Evolutionary conservation across 2,888 invertebrate species (phyloP).

Genomic region (Parascotia fuliginaria): DNA sequence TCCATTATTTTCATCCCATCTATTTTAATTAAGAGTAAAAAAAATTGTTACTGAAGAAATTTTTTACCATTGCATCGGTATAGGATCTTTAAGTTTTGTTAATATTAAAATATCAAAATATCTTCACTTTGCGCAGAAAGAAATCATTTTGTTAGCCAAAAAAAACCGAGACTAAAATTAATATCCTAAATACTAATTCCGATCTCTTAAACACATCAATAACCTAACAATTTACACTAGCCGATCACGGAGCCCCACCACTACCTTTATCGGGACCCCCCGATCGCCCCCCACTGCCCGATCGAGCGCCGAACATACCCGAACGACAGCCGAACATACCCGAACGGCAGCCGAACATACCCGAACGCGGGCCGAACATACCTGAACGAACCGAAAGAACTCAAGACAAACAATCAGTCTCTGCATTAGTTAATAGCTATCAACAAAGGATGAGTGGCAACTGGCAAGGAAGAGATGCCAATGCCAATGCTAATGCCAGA

Average conservation of each 20-base stretch:
- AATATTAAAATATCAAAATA: too few species aligned
- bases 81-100: too few species aligned
- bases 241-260: constrained; percentile 64
- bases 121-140: too few species aligned
- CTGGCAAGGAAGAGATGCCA: constrained; percentile 55
- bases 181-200: not conserved
- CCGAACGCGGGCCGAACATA: constrained; percentile 39
- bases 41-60: too few species aligned
- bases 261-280: constrained; percentile 67
- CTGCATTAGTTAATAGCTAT: constrained; percentile 75
- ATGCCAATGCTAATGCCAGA: constrained; percentile 49
- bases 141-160: too few species aligned
- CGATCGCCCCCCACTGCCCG: constrained; percentile 53
- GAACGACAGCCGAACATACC: constrained; percentile 55
- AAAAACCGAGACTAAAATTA: too few species aligned
- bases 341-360: constrained; percentile 54
- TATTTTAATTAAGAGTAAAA: too few species aligned
- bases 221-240: constrained; percentile 40
- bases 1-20: too few species aligned
- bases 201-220: constrained; percentile 2
- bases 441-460: constrained; percentile 69
- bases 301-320: constrained; percentile 52
- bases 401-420: constrained; percentile 65
- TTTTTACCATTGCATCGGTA: too few species aligned
- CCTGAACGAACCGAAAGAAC: constrained; percentile 15